Evolutionary conservation across 2,888 invertebrate species (phyloP).

Genomic region (Ischnura elegans): DNA sequence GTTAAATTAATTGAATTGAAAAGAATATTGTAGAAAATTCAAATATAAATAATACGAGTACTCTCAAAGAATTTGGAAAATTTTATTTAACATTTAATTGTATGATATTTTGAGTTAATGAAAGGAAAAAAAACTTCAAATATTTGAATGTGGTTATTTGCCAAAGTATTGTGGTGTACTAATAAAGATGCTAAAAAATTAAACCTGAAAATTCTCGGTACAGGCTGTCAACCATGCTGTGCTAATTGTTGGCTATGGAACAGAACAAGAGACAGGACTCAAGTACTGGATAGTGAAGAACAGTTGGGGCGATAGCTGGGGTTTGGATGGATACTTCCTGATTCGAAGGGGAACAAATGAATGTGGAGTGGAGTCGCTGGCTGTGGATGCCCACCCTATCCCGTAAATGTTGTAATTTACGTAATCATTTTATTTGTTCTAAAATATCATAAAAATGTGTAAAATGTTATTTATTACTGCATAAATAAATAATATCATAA

Average conservation of each 20-base stretch:
- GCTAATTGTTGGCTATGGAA: slow-evolving; percentile 78
- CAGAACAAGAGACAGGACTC: slow-evolving; percentile 74
- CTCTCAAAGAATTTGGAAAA: too few relatives aligned
- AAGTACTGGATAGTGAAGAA: slow-evolving; percentile 71
- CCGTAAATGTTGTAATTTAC: neutral
- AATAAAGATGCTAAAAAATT: too few relatives aligned
- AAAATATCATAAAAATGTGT: neutral
- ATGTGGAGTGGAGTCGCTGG: slow-evolving; percentile 72
- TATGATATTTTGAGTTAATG: too few relatives aligned
- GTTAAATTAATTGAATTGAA: too few relatives aligned
- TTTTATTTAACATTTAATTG: too few relatives aligned
- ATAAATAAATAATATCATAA: too few relatives aligned
- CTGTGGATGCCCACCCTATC: slow-evolving; percentile 70
- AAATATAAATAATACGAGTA: too few relatives aligned
- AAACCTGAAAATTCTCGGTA: too few relatives aligned
- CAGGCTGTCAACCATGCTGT: slow-evolving; percentile 78
- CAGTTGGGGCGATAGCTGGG: slow-evolving; percentile 71
- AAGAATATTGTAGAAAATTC: too few relatives aligned
- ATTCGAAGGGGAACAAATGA: slow-evolving; percentile 71
- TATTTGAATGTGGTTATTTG: too few relatives aligned
- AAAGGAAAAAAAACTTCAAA: too few relatives aligned
- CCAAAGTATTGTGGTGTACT: too few relatives aligned
- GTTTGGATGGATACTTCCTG: slow-evolving; percentile 70
- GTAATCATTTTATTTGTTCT: neutral
- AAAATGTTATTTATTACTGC: neutral